phyloP scores from a whole-genome alignment of 2,888 invertebrate genomes.

The Caenorhabditis sp. region DNA sequence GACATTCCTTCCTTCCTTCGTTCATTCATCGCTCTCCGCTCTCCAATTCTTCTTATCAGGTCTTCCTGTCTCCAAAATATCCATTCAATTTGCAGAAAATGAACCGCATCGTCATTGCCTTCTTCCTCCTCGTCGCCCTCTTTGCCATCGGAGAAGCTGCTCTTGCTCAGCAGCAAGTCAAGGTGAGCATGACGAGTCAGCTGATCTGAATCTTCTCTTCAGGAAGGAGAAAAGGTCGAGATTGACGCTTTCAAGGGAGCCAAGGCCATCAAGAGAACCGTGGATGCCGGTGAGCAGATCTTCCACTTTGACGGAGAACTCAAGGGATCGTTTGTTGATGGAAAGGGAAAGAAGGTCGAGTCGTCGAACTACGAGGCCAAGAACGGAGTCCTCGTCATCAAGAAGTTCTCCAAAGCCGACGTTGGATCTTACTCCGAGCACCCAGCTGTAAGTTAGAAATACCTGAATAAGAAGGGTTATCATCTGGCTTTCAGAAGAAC shows the following conservation, averaged over 20 bases:
- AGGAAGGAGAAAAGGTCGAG: constrained; percentile 42
- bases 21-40: not conserved
- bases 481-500: constrained; percentile 19
- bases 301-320: constrained; percentile 46
- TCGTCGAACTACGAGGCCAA: constrained; percentile 48
- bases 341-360: constrained; percentile 49
- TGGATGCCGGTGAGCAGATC: constrained; percentile 38
- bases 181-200: constrained; percentile 1
- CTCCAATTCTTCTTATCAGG: no score
- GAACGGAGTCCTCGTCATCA: constrained; percentile 51
- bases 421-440: constrained; percentile 46
- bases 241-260: constrained; percentile 39
- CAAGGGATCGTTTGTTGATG: constrained; percentile 51
- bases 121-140: constrained; percentile 28
- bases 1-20: constrained; percentile 9
- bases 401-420: constrained; percentile 59
- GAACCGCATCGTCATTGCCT: constrained; percentile 42
- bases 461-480: not conserved
- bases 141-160: constrained; percentile 34
- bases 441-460: constrained; percentile 33
- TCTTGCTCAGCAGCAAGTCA: constrained; percentile 42
- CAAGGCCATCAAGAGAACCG: constrained; percentile 46
- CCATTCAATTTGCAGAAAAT: constrained; percentile 35
- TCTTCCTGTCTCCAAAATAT: not conserved
- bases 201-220: not conserved